Conservation (phyloP, 2,113 vertebrate genomes). For the Eubucco bourcierii region DNA sequence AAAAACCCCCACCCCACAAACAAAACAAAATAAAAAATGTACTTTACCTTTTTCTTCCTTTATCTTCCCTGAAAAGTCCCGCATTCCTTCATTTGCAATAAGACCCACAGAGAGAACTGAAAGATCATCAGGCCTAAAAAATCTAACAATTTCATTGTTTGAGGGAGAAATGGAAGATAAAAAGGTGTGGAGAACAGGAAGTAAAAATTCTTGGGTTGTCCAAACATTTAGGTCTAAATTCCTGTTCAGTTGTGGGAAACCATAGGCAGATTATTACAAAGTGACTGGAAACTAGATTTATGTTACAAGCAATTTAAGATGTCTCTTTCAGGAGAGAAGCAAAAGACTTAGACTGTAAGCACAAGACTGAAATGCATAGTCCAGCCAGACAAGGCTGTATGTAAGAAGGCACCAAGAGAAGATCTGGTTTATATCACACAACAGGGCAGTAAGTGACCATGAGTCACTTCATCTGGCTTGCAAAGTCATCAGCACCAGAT, state of each 20-base stretch:
- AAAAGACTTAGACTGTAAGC: not conserved
- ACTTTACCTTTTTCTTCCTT: not conserved
- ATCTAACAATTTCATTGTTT: not conserved
- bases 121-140: not conserved
- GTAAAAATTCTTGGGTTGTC: not conserved
- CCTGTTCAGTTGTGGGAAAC: not conserved
- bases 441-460: not conserved
- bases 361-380: not conserved
- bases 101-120: not conserved
- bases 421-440: constrained; percentile 38
- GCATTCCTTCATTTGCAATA: not conserved
- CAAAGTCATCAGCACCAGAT: not conserved
- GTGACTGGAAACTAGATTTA: not conserved
- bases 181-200: not conserved
- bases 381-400: not conserved
- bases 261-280: not conserved
- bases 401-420: not conserved
- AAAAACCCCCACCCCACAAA: too few species aligned
- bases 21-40: not conserved
- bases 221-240: not conserved
- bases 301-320: not conserved
- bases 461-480: constrained; percentile 22
- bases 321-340: not conserved
- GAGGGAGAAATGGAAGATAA: not conserved
- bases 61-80: not conserved